Conservation (phyloP, 1,140 invertebrate species). For the Trichogramma pretiosum region DNA sequence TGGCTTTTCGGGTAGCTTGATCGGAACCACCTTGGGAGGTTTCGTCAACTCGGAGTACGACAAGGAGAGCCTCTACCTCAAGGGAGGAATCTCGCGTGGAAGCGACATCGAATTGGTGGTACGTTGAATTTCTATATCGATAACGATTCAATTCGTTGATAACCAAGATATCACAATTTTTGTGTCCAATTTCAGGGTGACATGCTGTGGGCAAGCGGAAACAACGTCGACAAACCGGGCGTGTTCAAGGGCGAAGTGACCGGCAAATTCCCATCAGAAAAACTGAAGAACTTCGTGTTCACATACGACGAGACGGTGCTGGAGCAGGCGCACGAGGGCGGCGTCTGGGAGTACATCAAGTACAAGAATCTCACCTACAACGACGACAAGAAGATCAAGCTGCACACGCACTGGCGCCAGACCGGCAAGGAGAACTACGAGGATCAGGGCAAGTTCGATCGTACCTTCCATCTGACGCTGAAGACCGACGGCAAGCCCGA, state of each 20-base stretch:
- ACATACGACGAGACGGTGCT: constrained; percentile 26
- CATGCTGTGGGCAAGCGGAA: constrained; percentile 40
- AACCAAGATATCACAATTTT: too few relatives aligned
- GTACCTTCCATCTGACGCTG: constrained; percentile 12
- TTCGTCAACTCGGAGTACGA: constrained; percentile 16
- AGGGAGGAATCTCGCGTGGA: constrained; percentile 27
- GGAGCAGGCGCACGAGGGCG: constrained; percentile 20
- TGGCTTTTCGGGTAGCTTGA: constrained; percentile 31
- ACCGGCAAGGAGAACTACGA: constrained; percentile 15
- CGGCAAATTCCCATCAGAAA: constrained; percentile 44
- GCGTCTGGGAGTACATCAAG: constrained; percentile 22
- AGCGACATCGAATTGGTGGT: constrained; percentile 28
- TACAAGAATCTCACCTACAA: constrained; percentile 43
- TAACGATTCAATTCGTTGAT: too few relatives aligned
- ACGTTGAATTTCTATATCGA: constrained; percentile 11
- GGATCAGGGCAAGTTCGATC: constrained; percentile 11
- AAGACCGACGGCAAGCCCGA: constrained; percentile 21
- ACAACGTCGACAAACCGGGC: constrained; percentile 34
- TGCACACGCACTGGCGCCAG: constrained; percentile 24
- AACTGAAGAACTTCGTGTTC: constrained; percentile 44
- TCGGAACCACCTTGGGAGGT: constrained; percentile 34
- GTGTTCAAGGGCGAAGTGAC: constrained; percentile 33
- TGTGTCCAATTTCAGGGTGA: constrained; percentile 27
- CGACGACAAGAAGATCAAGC: constrained; percentile 45
- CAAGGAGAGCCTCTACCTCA: constrained; percentile 12